Base-by-base conservation (phyloP, 1,140 invertebrate genomes). In the Anastrepha ludens region DNA sequence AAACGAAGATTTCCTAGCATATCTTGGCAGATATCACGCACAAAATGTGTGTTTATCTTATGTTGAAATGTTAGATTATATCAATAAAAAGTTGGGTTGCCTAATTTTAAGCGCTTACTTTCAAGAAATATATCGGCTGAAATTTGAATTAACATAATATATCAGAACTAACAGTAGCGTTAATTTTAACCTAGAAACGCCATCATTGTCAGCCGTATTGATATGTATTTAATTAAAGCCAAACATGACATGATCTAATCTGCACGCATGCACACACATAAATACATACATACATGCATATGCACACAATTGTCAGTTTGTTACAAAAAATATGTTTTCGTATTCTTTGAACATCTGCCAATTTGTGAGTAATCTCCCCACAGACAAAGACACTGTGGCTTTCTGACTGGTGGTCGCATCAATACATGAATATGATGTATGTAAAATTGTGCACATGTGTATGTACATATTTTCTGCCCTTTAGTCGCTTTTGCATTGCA, bases 351-450 rank as follows among this genome's bases (percentile, higher is more conserved):
- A 81, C 74, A 55, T 81, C 74, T 81, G 74, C 74, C 74, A 81
- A 81, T 81, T 81, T 15, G 44, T 81, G 74, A 81, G 74, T 81
- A 81, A 81, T 81, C 74, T 81, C 74, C 74, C 74, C 44, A 20
- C 74, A 55, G 44, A 9, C 74, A 58, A 6, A 81, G 17, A 13
- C 47, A 29, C 47, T 20, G 15, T 81, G 55, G 8, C 13, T 62
- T 62, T 62, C 13, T 62, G n/a, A 62, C 60, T 9, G n/a, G 60
- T 5, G 15, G n/a, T 62, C n/a, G 15, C 60, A 17, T 62, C n/a
- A 62, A 2, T 62, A 4, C 29, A 62, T 62, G n/a, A 17, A 62
- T 62, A 62, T 17, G 4, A 13, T 13, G 4, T 67, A 29, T 67
- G 60, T 6, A 74, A 44, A 13, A 11, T 11, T 81, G 17, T 81